Conservation (phyloP, 2,797 vertebrate genomes). For the Artibeus lituratus region DNA sequence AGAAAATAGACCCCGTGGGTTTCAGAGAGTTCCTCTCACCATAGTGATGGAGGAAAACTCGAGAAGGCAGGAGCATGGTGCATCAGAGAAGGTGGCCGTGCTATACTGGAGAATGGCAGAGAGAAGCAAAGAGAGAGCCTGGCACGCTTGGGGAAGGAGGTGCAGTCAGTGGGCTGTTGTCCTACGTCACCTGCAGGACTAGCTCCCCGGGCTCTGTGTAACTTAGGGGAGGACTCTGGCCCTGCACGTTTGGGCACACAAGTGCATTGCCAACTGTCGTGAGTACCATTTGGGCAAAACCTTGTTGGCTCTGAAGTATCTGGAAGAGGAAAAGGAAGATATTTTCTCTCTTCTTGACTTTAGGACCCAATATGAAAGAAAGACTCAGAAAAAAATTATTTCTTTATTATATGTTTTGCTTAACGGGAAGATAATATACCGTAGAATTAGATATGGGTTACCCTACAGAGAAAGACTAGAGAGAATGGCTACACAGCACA, state of each 20-base stretch:
- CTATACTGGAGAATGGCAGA: rapidly evolving
- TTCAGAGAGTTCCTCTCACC: not conserved
- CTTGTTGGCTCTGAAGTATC: not conserved
- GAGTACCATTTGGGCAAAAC: not conserved
- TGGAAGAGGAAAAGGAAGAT: not conserved
- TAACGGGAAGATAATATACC: not conserved
- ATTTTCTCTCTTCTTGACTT: constrained; percentile 9
- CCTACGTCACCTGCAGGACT: not conserved
- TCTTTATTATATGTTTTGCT: not conserved
- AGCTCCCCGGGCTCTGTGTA: not conserved
- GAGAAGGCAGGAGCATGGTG: not conserved
- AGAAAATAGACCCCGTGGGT: not conserved
- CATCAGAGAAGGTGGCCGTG: not conserved
- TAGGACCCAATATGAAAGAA: not conserved
- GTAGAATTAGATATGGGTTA: not conserved
- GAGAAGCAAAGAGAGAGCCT: not conserved
- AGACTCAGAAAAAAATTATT: not conserved
- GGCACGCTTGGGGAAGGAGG: not conserved
- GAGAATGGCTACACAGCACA: not conserved
- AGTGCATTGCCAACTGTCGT: not conserved
- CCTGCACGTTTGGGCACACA: not conserved
- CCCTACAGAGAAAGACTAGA: not conserved
- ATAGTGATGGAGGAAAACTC: not conserved
- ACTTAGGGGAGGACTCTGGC: not conserved
- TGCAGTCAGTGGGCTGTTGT: not conserved